Base-by-base conservation (phyloP, 2,797 vertebrate genomes). In the Betta splendens region DNA sequence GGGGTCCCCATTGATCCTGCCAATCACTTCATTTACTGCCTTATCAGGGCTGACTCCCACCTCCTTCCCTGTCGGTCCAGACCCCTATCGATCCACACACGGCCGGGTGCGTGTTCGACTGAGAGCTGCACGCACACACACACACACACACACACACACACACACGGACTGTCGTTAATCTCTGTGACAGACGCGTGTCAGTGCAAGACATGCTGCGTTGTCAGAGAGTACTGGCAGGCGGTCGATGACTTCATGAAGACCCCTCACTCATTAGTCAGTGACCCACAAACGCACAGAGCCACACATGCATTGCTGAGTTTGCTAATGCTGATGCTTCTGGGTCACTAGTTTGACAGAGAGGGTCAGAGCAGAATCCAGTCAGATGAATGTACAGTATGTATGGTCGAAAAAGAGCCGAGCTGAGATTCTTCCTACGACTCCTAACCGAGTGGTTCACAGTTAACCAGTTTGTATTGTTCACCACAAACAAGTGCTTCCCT, bases 11-110 rank as follows among this genome's bases (percentile, higher is more conserved):
- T 77, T 77, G 77, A 86, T 80, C 69, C 76, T 77, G 85, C 78
- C 89, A 86, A 78, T 89, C 87, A 85, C 80, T 74, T 83, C 49
- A 87, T 86, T 81, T 75, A 80, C 63, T 64, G 60, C 40, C 67
- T 80, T 67, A 80, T 91, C 85, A 78, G 80, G 73, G 64, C 50
- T 15, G 43, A 53, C 79, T 75, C 58, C 50, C 67, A 61, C 72
- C 70, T 70, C 58, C 58, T 43, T 58, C 53, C 58, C 37, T 5
- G 10, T 32, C 18, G 38, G 54, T 40, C 36, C 51, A 46, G 72
- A 50, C 43, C 48, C 25, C 0, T 7, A 82, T 83, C 56, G 43
- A 80, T 81, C 26, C 1, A 1, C 3, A 2, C 55, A n/a, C 21
- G 42, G 59, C 49, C 65, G 53, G 71, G 61, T 55, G 74, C 40